Conservation (phyloP, 1,140 invertebrate genomes). For the Wiebesia pumilae region DNA sequence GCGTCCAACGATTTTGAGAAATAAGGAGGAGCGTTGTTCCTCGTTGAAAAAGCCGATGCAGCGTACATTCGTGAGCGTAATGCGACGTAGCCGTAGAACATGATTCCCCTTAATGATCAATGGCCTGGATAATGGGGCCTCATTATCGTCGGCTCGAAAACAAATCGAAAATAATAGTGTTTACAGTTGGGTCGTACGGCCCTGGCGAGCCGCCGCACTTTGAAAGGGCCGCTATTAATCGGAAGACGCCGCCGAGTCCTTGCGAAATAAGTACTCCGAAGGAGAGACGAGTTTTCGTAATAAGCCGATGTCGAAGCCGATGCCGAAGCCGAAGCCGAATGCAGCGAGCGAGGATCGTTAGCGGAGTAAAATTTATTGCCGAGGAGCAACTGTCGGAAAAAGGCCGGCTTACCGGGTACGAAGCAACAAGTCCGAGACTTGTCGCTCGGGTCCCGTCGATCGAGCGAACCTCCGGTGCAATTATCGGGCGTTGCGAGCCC, state of each 20-base stretch:
- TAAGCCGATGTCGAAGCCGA: background rate
- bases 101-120: background rate
- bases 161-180: background rate
- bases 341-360: conserved; percentile 9
- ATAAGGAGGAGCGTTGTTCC: too few relatives aligned
- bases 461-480: background rate
- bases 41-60: too few relatives aligned
- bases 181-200: background rate
- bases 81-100: background rate
- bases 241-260: background rate
- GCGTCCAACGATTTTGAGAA: too few relatives aligned
- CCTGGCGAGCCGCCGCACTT: too few relatives aligned
- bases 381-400: background rate
- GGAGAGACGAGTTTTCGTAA: background rate
- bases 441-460: conserved; percentile 14
- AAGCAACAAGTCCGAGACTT: conserved; percentile 18
- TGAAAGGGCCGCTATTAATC: background rate
- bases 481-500: background rate
- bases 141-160: background rate
- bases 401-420: background rate
- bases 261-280: background rate
- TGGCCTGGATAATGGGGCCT: background rate
- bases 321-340: background rate
- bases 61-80: too few relatives aligned
- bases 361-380: conserved; percentile 22